Conservation (phyloP, 30 jellyfish, hydroid and myxozoan species). For the Mastigias papua region DNA sequence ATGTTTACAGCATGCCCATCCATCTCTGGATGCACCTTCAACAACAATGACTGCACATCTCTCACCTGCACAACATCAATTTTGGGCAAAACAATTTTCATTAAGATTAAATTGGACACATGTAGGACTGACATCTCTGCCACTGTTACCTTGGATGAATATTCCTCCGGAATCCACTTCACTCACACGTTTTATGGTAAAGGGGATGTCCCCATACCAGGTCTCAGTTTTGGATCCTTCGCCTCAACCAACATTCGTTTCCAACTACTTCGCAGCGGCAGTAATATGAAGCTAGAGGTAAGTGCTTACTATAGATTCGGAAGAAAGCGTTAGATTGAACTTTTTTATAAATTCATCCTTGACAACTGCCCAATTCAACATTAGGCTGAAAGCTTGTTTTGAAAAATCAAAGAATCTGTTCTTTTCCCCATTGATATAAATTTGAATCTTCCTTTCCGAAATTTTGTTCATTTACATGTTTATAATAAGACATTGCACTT, state of each 20-base stretch:
- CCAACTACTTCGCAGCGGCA: constrained; percentile 1
- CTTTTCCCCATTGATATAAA: no score
- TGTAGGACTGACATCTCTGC: constrained; percentile 18
- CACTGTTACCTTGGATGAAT: background rate
- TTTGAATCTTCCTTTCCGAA: no score
- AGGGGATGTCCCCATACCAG: constrained; percentile 47
- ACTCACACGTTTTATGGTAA: constrained; percentile 30
- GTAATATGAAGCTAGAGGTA: background rate
- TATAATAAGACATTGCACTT: no score
- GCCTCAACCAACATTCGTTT: constrained; percentile 24
- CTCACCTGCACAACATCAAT: background rate
- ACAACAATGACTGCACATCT: constrained; percentile 11
- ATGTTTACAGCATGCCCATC: constrained; percentile 40
- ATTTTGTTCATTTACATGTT: no score
- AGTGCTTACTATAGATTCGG: no score
- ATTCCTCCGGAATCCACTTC: constrained; percentile 10
- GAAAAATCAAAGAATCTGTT: no score
- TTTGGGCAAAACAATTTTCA: constrained; percentile 7
- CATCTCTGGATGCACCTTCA: constrained; percentile 28
- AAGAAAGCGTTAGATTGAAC: no score
- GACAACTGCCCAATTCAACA: no score
- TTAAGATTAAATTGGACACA: constrained; percentile 13
- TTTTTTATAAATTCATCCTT: no score
- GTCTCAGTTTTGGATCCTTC: constrained; percentile 26
- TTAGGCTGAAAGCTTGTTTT: no score